Conservation (phyloP, 2,797 vertebrate species). For the Coilia nasus region DNA sequence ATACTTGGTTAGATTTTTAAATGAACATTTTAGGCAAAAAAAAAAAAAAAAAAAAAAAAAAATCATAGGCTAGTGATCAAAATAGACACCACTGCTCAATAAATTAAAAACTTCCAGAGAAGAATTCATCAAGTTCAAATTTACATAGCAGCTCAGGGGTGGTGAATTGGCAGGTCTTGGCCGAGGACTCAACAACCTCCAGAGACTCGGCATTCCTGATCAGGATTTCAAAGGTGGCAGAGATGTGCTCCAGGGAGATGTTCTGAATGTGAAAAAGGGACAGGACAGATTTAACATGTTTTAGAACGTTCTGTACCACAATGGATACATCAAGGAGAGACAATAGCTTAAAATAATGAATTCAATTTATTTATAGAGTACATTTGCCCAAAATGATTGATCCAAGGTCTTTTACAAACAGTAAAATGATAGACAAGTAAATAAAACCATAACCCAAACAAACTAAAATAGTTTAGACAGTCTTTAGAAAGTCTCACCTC, state of each 20-base stretch:
- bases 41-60: too few relatives aligned
- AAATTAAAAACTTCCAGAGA: too few relatives aligned
- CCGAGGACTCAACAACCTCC: conserved; percentile 58
- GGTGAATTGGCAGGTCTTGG: conserved; percentile 68
- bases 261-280: conserved; percentile 55
- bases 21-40: too few relatives aligned
- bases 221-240: conserved; percentile 70
- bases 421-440: too few relatives aligned
- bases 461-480: background rate
- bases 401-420: background rate
- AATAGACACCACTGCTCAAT: too few relatives aligned
- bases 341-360: background rate
- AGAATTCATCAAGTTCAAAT: background rate
- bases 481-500: conserved; percentile 58
- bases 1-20: too few relatives aligned
- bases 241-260: conserved; percentile 59
- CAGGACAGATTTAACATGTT: background rate
- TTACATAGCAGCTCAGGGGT: conserved; percentile 73
- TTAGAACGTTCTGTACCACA: background rate
- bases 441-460: background rate
- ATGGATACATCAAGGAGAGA: background rate
- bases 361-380: too few relatives aligned
- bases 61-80: too few relatives aligned
- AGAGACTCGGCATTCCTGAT: conserved; percentile 65
- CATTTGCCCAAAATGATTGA: too few relatives aligned